Evolutionary conservation across 1,140 invertebrate genomes (phyloP).

Genomic region (Drosophila erecta): DNA sequence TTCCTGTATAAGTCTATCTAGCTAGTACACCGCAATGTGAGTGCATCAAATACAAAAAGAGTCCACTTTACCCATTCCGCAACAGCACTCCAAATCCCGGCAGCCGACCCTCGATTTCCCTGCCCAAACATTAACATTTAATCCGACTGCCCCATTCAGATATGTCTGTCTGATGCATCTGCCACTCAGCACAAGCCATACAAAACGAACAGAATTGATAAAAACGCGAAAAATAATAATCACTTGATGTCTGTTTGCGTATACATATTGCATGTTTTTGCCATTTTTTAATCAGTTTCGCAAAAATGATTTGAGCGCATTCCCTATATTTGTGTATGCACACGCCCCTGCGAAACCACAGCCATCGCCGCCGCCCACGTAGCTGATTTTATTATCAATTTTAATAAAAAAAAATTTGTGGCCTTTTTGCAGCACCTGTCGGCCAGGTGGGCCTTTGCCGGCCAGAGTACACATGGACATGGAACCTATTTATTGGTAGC

Average conservation of each 20-base stretch:
- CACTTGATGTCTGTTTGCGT: constrained; percentile 37
- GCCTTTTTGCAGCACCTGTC: constrained; percentile 36
- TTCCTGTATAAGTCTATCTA: constrained; percentile 38
- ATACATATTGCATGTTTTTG: constrained; percentile 42
- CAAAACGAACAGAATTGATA: constrained; percentile 36
- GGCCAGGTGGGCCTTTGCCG: constrained; percentile 1
- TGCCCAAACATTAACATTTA: constrained; percentile 58
- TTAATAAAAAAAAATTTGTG: constrained; percentile 48
- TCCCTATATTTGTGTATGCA: constrained; percentile 1
- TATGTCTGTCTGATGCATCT: constrained; percentile 42
- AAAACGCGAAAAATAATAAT: constrained; percentile 52
- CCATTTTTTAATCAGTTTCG: constrained; percentile 51
- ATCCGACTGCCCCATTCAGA: constrained; percentile 34
- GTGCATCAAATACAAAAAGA: constrained; percentile 23
- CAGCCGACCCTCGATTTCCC: neutral
- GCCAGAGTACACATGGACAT: constrained; percentile 9
- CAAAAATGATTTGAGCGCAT: constrained; percentile 45
- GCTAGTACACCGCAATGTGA: constrained; percentile 14
- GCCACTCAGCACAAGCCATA: constrained; percentile 36
- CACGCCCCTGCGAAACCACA: constrained; percentile 2
- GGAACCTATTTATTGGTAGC: constrained; percentile 51
- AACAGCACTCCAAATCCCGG: constrained; percentile 5
- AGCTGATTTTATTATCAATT: constrained; percentile 66
- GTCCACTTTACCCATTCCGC: constrained; percentile 9
- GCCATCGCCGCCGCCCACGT: neutral